Evolutionary conservation across 1,140 invertebrate species (phyloP).

Genomic region (Asbolus verrucosus): DNA sequence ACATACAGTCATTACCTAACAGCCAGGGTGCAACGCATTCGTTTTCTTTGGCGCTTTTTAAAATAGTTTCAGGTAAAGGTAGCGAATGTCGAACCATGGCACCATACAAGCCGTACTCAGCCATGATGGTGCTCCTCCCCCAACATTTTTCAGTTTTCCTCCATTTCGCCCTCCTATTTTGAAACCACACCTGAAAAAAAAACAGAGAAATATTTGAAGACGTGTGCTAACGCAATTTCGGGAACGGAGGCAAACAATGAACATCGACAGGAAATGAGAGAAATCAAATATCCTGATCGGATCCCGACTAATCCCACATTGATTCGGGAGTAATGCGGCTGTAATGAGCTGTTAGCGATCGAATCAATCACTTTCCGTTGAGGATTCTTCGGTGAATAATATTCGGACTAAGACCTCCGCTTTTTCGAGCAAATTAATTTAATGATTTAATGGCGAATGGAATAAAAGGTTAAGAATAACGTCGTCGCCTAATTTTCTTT

Average conservation of each 20-base stretch:
- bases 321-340: conserved; percentile 31
- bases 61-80: conserved; percentile 96
- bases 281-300: conserved; percentile 37
- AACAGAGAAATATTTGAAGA: conserved; percentile 10
- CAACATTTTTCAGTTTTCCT: conserved; percentile 99
- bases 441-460: conserved; percentile 27
- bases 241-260: conserved; percentile 30
- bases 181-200: conserved; percentile 94
- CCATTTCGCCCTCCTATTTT: conserved; percentile 98
- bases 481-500: conserved; percentile 14
- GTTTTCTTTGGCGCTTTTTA: conserved; percentile 95
- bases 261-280: conserved; percentile 18
- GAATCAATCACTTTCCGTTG: conserved; percentile 32
- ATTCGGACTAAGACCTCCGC: conserved; percentile 17
- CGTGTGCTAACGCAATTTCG: conserved; percentile 40
- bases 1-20: conserved; percentile 80
- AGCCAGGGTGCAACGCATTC: conserved; percentile 97
- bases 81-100: conserved; percentile 99
- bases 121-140: conserved; percentile 99
- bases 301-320: conserved; percentile 37
- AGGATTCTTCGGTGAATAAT: conserved; percentile 33
- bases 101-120: conserved; percentile 98
- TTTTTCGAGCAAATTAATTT: conserved; percentile 37
- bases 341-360: conserved; percentile 38
- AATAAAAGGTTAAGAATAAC: conserved; percentile 33